Base-by-base conservation (phyloP, 2,797 vertebrate species). In the Semaprochilodus insignis region DNA sequence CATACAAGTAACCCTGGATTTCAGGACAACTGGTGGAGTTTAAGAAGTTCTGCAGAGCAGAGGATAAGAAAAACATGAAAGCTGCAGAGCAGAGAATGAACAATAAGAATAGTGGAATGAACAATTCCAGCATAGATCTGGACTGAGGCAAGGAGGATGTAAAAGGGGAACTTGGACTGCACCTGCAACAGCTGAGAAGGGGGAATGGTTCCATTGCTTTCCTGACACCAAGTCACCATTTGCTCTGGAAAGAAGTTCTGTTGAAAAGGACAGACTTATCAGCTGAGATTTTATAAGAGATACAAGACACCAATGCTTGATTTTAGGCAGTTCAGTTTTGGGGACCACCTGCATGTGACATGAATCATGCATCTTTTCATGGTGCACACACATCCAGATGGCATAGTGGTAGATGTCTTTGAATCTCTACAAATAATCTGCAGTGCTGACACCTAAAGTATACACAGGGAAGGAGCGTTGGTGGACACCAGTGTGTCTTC, bases 201-300 rank as follows among this genome's bases (percentile, higher is more conserved):
- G 86, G 96, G 96, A 90, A 97, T 97, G 79, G 96, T 95, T 83
- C 97, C 96, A 13, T 99, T 98, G 70, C 97, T 94, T 88, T 97
- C 97, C 87, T 99, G 97, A 93, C 97, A 99, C 97, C 97, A 97
- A 44, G 96, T 96, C 87, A 99, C 97, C 97, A 99, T 99, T 91
- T 99, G 97, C 81, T 99, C 98, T 40, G 98, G 98, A 88, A 99
- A 99, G 92, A 99, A 99, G 93, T 96, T 98, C 98, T 99, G 90
- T 83, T 48, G 54, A 74, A 87, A 60, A 44, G n/a, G n/a, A 71
- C 11, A 70, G 11, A 76, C n/a, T 34, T 27, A 62, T 55, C 23
- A 73, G 3, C 1, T 34, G 6, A 21, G 2, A 17, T 19, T 54
- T 27, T 11, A 36, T 1, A 34, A 19, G 19, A 1, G 4, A 21